Evolutionary conservation across 2,888 invertebrate genomes (phyloP).

Genomic region (Mellilla xanthometata): DNA sequence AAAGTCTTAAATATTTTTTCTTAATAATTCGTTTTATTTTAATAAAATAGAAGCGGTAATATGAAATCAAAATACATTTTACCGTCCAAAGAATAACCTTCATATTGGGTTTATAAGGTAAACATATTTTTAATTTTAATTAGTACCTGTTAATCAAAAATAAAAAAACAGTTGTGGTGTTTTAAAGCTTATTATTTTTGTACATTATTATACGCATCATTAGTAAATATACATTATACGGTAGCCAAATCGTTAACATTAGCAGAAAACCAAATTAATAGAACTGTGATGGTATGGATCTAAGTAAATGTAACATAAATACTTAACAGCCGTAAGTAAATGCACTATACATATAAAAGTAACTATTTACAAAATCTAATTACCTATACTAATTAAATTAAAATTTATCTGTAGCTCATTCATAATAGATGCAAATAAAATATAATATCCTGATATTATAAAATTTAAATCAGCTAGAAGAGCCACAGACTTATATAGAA

Average conservation of each 20-base stretch:
- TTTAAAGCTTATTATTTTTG: constrained; percentile 81
- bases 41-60: no score
- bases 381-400: constrained; percentile 14
- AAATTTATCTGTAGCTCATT: constrained; percentile 12
- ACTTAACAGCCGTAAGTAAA: constrained; percentile 75
- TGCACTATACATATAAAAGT: constrained; percentile 72
- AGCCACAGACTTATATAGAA: constrained; percentile 39
- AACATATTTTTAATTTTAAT: no score
- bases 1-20: no score
- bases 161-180: constrained; percentile 44
- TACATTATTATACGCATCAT: constrained; percentile 74
- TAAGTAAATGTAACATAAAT: constrained; percentile 54
- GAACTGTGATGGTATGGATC: constrained; percentile 52
- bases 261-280: constrained; percentile 42
- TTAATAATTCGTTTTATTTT: no score
- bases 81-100: no score
- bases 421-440: constrained; percentile 1
- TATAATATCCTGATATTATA: no score
- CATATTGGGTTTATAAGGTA: no score
- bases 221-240: constrained; percentile 45
- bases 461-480: background rate
- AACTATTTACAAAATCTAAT: constrained; percentile 61
- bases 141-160: constrained; percentile 18
- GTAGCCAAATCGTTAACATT: constrained; percentile 48
- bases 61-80: no score